These are phyloP conservation scores for Galerucella pusilla DNA, from an alignment of 2,888 invertebrate genomes.

Conservation along the genomic window DNA sequence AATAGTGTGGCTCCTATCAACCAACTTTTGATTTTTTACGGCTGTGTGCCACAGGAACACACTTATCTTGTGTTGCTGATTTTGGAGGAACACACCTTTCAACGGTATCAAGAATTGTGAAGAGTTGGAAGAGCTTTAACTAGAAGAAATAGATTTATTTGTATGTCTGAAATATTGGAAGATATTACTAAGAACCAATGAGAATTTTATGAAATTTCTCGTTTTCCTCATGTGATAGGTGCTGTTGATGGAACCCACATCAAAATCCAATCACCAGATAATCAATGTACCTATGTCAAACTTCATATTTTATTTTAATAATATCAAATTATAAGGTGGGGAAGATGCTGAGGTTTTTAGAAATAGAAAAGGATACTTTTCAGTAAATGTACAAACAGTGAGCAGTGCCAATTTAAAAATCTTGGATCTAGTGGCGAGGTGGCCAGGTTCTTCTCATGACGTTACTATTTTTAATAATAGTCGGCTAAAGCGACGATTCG, in stretches of 20 bases:
- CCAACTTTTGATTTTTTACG: not conserved
- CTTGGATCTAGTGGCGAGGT: conserved; percentile 50
- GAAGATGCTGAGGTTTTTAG: conserved; percentile 49
- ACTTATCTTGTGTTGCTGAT: not conserved
- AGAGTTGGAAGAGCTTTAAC: not conserved
- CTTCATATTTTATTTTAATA: too few relatives aligned
- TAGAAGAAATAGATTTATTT: conserved; percentile 2
- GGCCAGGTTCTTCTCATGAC: conserved; percentile 52
- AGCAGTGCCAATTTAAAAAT: conserved; percentile 46
- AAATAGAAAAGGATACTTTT: conserved; percentile 51
- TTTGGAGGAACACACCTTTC: not conserved
- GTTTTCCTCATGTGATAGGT: conserved; percentile 20
- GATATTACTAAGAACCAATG: too few relatives aligned
- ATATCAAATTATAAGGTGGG: conserved; percentile 38
- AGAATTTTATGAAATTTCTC: conserved; percentile 6
- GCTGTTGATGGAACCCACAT: conserved; percentile 48
- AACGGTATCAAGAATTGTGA: not conserved
- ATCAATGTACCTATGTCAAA: too few relatives aligned
- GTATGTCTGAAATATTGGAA: conserved; percentile 1
- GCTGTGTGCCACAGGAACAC: not conserved
- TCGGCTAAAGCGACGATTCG: not conserved
- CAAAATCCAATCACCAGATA: conserved; percentile 51
- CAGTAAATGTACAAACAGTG: conserved; percentile 51
- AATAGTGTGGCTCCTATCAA: not conserved
- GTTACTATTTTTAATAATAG: conserved; percentile 53